A percentile compares a stretch with the other conserved stretches of the same genome.
Conservation (phyloP, 2,888 invertebrate genomes). For the Timema cristinae region DNA sequence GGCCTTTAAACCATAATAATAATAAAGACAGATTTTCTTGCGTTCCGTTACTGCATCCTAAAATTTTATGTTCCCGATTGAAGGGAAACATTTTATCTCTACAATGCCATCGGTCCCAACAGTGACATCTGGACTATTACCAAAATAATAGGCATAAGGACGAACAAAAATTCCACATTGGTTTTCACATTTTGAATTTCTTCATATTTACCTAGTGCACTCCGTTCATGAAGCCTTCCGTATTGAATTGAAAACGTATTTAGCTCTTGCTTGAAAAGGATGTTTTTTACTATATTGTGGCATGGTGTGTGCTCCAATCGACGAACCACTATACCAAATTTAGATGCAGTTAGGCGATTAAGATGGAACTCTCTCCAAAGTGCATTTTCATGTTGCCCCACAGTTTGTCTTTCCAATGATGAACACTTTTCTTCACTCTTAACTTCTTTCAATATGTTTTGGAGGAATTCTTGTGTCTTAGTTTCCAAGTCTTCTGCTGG, state of each 20-base stretch:
- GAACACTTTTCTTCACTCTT: too few relatives aligned
- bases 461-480: too few relatives aligned
- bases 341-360: too few relatives aligned
- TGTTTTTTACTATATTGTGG: background rate
- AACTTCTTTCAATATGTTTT: too few relatives aligned
- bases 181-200: background rate
- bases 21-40: too few relatives aligned
- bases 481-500: too few relatives aligned
- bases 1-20: too few relatives aligned
- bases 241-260: background rate
- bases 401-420: too few relatives aligned
- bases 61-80: background rate
- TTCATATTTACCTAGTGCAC: background rate
- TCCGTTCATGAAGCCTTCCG: background rate
- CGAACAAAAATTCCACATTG: slow-evolving; percentile 3
- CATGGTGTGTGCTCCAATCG: background rate
- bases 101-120: background rate
- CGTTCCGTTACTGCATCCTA: background rate
- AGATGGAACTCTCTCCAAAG: too few relatives aligned
- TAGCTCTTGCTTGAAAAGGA: too few relatives aligned
- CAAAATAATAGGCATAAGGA: background rate
- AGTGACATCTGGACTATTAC: background rate
- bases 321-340: background rate
- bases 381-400: too few relatives aligned
- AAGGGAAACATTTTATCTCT: slow-evolving; percentile 5